Evolutionary conservation across 2,888 invertebrate genomes (phyloP).

Genomic region (Dendrolimus houi): DNA sequence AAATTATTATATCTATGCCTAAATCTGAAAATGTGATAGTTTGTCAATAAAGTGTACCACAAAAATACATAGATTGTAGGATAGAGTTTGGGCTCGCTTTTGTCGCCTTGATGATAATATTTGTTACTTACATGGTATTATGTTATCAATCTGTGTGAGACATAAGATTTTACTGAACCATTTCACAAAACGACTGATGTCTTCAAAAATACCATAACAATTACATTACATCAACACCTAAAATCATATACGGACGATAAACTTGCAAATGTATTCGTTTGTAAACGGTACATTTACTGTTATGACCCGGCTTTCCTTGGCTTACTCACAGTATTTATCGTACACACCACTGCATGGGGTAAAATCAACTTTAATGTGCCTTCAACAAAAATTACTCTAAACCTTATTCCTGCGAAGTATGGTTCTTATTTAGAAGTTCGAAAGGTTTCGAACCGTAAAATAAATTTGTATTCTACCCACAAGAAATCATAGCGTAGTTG

Average conservation of each 20-base stretch:
- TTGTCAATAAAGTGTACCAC: too few species aligned
- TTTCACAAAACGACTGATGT: too few species aligned
- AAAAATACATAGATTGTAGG: too few species aligned
- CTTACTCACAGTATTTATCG: slow-evolving; percentile 38
- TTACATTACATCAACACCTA: slow-evolving; percentile 26
- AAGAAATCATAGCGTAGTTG: slow-evolving; percentile 42
- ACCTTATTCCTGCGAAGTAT: neutral
- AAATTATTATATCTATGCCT: too few species aligned
- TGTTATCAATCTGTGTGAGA: too few species aligned
- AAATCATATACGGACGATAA: slow-evolving; percentile 44
- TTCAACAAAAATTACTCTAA: neutral
- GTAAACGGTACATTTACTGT: slow-evolving; percentile 52
- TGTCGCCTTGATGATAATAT: too few species aligned
- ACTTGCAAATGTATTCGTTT: slow-evolving; percentile 47
- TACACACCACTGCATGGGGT: slow-evolving; percentile 24
- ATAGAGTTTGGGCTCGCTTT: too few species aligned
- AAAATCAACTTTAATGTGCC: slow-evolving; percentile 2
- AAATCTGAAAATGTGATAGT: too few species aligned
- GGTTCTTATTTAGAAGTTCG: neutral
- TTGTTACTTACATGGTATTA: too few species aligned
- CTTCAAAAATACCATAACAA: slow-evolving; percentile 12
- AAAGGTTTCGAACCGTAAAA: slow-evolving; percentile 2
- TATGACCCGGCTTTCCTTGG: slow-evolving; percentile 44
- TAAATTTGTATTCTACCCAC: slow-evolving; percentile 21
- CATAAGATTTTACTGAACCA: too few species aligned